These are phyloP conservation scores for Hepsetus odoe DNA, from an alignment of 2,113 vertebrate species.

Conservation along the genomic window DNA sequence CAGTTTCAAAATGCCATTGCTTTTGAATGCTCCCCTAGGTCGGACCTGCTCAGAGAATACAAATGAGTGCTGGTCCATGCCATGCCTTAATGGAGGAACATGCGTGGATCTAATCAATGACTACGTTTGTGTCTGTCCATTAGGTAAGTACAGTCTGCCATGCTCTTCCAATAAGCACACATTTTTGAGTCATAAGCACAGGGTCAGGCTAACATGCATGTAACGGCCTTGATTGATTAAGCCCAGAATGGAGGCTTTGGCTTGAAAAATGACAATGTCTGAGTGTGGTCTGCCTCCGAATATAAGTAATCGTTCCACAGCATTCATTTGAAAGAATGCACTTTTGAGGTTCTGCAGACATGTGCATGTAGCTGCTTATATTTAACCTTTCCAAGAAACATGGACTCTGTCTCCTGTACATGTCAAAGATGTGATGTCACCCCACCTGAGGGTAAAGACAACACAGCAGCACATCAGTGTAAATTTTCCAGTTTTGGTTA, in stretches of 20 bases:
- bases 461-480: constrained; percentile 66
- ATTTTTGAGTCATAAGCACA: constrained; percentile 11
- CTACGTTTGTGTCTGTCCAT: constrained; percentile 76
- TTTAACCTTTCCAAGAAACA: constrained; percentile 40
- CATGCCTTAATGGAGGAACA: constrained; percentile 77
- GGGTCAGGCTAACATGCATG: not conserved
- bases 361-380: not conserved
- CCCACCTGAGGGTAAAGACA: constrained; percentile 36
- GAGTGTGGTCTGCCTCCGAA: not conserved
- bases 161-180: constrained; percentile 27
- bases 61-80: constrained; percentile 72
- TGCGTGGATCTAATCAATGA: constrained; percentile 74
- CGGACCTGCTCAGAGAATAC: constrained; percentile 67
- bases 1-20: not conserved
- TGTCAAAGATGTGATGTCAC: constrained; percentile 47
- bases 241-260: not conserved
- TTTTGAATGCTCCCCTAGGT: constrained; percentile 62
- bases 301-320: constrained; percentile 7
- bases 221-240: not conserved
- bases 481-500: constrained; percentile 58
- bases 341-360: constrained; percentile 18
- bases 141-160: constrained; percentile 68
- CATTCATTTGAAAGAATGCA: constrained; percentile 1
- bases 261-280: constrained; percentile 13
- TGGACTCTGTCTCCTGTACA: constrained; percentile 45